These are phyloP conservation scores for Rhabditophanes sp. DNA, from an alignment of 2,888 invertebrate genomes.

Conservation along the genomic window DNA sequence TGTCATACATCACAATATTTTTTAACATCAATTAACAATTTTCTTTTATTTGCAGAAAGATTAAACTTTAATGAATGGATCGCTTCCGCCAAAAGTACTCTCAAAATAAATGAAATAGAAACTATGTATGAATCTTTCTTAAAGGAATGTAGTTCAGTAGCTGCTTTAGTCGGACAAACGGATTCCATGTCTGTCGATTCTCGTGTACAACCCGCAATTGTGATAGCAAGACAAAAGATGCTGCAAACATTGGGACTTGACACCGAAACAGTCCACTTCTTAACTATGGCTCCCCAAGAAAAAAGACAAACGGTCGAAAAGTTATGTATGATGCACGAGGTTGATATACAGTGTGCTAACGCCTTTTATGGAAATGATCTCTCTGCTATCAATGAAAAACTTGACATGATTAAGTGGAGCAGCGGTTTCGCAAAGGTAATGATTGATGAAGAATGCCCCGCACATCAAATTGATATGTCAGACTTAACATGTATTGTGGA, in stretches of 20 bases:
- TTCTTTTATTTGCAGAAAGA: no score
- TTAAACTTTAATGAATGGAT: no score
- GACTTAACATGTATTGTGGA: conserved; percentile 11
- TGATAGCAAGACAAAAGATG: conserved; percentile 2
- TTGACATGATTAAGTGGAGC: conserved; percentile 8
- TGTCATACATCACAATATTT: no score
- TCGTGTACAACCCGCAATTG: background rate
- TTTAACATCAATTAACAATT: no score
- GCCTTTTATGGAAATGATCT: conserved; percentile 12
- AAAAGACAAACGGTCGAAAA: conserved; percentile 8
- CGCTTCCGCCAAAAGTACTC: no score
- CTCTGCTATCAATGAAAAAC: conserved; percentile 4
- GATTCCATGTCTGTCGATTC: no score
- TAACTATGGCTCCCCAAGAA: conserved; percentile 8
- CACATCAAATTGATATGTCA: conserved; percentile 4
- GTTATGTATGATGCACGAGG: conserved; percentile 15
- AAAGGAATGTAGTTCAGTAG: no score
- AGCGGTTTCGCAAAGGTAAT: conserved; percentile 19
- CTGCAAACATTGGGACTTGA: conserved; percentile 7
- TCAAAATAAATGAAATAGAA: no score
- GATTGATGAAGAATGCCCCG: conserved; percentile 13
- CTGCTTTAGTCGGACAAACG: no score
- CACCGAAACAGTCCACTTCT: conserved; percentile 6
- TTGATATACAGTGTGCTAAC: conserved; percentile 18
- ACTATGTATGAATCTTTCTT: no score